Evolutionary conservation across 1,140 invertebrate genomes (phyloP).

Genomic region (Aphelenchoides avenae): DNA sequence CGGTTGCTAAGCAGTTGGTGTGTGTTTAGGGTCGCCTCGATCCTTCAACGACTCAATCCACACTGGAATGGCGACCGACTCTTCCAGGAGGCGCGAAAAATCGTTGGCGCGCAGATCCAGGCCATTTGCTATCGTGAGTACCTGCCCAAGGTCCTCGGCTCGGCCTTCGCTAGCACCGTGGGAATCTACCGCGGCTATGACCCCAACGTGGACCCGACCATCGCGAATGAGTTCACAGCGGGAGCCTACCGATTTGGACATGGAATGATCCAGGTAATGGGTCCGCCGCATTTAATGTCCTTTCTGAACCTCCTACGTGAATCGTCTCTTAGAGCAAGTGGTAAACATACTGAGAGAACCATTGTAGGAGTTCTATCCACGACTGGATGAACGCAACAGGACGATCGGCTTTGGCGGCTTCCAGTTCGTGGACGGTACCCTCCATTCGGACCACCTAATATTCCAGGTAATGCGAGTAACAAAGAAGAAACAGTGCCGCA

Average conservation of each 20-base stretch:
- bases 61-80: slow-evolving; percentile 53
- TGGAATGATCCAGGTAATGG: slow-evolving; percentile 62
- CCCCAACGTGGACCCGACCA: slow-evolving; percentile 64
- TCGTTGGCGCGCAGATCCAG: slow-evolving; percentile 62
- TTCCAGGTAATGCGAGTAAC: slow-evolving; percentile 56
- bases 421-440: slow-evolving; percentile 52
- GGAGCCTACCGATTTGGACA: slow-evolving; percentile 69
- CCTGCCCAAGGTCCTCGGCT: slow-evolving; percentile 55
- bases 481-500: too few species aligned
- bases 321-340: too few species aligned
- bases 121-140: slow-evolving; percentile 54
- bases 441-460: slow-evolving; percentile 52
- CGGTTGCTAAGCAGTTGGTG: slow-evolving; percentile 15
- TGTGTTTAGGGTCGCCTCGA: slow-evolving; percentile 44
- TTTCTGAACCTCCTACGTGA: not conserved
- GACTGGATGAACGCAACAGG: slow-evolving; percentile 47
- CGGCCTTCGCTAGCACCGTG: slow-evolving; percentile 53
- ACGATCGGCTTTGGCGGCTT: slow-evolving; percentile 49
- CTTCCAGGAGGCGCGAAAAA: slow-evolving; percentile 69
- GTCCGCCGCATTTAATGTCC: not conserved
- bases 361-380: slow-evolving; percentile 54
- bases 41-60: slow-evolving; percentile 51
- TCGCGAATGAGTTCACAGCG: slow-evolving; percentile 68
- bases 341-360: too few species aligned
- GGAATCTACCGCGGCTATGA: slow-evolving; percentile 66